Evolutionary conservation across 2,113 vertebrate species (phyloP).

Genomic region (Caranx ignobilis): DNA sequence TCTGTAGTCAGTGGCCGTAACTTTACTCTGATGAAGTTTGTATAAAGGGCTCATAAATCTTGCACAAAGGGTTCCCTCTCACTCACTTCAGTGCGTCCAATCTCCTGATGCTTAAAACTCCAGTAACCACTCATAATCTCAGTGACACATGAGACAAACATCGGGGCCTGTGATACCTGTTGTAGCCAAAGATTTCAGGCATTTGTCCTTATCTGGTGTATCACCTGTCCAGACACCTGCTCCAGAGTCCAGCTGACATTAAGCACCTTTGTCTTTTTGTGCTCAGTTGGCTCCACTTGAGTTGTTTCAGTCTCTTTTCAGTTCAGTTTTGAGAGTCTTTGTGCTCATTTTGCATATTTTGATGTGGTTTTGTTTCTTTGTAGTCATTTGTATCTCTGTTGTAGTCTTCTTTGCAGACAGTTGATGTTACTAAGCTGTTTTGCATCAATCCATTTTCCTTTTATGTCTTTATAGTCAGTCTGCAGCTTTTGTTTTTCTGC

Average conservation of each 20-base stretch:
- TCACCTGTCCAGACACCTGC: not conserved
- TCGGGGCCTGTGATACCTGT: not conserved
- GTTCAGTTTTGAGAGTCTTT: not conserved
- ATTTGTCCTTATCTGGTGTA: not conserved
- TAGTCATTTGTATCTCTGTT: not conserved
- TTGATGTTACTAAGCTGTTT: not conserved
- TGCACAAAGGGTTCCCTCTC: slow-evolving; percentile 16
- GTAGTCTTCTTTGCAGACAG: not conserved
- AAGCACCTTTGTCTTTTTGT: not conserved
- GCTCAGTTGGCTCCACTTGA: not conserved
- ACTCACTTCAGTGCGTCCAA: slow-evolving; percentile 17
- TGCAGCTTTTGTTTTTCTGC: no score
- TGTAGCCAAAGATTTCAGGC: not conserved
- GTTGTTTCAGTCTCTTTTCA: not conserved
- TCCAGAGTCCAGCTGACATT: not conserved
- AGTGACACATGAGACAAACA: not conserved
- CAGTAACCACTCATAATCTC: not conserved
- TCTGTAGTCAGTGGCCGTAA: not conserved
- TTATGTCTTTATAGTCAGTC: not conserved
- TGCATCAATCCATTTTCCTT: not conserved
- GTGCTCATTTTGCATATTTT: not conserved
- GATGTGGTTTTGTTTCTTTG: not conserved
- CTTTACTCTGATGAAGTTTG: slow-evolving; percentile 30
- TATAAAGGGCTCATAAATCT: slow-evolving; percentile 49
- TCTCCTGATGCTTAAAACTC: slow-evolving; percentile 21